Percentiles rank a stretch among this genome's conserved stretches.
Evolutionary conservation across 1,140 invertebrate genomes (phyloP).

Genomic region (Drosophila athabasca): DNA sequence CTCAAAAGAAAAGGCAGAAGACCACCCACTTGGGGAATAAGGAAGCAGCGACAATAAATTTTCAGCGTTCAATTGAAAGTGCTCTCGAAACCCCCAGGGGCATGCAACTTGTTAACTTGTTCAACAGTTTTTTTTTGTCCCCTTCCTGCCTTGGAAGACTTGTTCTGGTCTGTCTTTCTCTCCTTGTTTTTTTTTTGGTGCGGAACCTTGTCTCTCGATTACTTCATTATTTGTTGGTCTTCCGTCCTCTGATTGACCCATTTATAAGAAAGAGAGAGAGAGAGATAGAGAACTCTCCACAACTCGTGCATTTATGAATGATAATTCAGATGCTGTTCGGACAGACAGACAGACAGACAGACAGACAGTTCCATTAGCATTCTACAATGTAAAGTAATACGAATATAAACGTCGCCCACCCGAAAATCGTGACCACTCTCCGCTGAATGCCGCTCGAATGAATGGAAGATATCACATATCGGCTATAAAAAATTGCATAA

Average conservation of each 20-base stretch:
- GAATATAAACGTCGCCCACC: constrained; percentile 22
- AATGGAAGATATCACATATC: constrained; percentile 63
- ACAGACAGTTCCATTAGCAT: constrained; percentile 36
- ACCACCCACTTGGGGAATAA: constrained; percentile 57
- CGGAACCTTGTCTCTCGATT: constrained; percentile 46
- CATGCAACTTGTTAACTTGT: constrained; percentile 70
- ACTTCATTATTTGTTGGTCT: constrained; percentile 47
- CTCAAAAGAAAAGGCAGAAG: constrained; percentile 46
- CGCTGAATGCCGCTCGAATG: background rate
- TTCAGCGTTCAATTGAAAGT: constrained; percentile 72
- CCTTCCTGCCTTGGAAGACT: background rate
- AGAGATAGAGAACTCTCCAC: background rate
- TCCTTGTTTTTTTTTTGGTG: too few relatives aligned
- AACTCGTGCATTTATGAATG: constrained; percentile 45
- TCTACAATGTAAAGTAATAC: constrained; percentile 42
- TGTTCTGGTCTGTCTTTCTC: constrained; percentile 15
- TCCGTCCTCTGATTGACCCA: constrained; percentile 57
- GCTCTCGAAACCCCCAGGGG: constrained; percentile 25
- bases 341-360: constrained; percentile 16
- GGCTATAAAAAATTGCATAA: constrained; percentile 40
- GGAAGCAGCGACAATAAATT: constrained; percentile 58
- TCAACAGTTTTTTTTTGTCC: constrained; percentile 21
- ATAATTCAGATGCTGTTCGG: constrained; percentile 48
- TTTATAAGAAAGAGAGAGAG: constrained; percentile 20
- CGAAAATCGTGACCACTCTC: constrained; percentile 56